Conservation (phyloP, 1,140 invertebrate species). For the Drosophila watanabei region DNA sequence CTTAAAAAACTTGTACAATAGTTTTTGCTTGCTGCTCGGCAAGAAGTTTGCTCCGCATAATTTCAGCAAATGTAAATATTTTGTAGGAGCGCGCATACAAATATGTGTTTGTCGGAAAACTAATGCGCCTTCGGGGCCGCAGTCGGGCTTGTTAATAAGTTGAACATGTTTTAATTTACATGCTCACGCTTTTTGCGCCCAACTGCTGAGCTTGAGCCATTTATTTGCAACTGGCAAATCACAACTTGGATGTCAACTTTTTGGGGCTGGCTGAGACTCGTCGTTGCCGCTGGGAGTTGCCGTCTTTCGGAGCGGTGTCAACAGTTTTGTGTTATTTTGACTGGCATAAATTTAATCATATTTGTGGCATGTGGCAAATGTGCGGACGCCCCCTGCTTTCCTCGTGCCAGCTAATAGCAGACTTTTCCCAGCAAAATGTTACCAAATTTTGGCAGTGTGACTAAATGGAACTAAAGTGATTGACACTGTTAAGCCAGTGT, state of each 20-base stretch:
- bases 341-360: slow-evolving; percentile 72
- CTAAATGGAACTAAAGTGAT: slow-evolving; percentile 42
- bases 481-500: slow-evolving; percentile 17
- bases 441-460: slow-evolving; percentile 10
- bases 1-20: slow-evolving; percentile 72
- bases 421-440: slow-evolving; percentile 5
- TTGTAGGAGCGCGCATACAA: slow-evolving; percentile 61
- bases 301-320: slow-evolving; percentile 42
- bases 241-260: slow-evolving; percentile 50
- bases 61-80: slow-evolving; percentile 77
- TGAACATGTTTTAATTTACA: slow-evolving; percentile 81
- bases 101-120: slow-evolving; percentile 57
- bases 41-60: slow-evolving; percentile 68
- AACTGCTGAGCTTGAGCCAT: slow-evolving; percentile 24
- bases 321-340: slow-evolving; percentile 60
- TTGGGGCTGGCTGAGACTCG: slow-evolving; percentile 13
- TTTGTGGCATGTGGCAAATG: slow-evolving; percentile 49
- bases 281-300: slow-evolving; percentile 37
- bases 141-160: slow-evolving; percentile 76
- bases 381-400: not conserved
- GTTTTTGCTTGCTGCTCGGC: slow-evolving; percentile 49
- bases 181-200: slow-evolving; percentile 25
- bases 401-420: slow-evolving; percentile 7
- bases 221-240: slow-evolving; percentile 48
- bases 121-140: slow-evolving; percentile 71